Evolutionary conservation across 2,113 vertebrate species (phyloP), one percentile per base, ranked within the genome.

Genomic region (Artemisiospiza belli): DNA sequence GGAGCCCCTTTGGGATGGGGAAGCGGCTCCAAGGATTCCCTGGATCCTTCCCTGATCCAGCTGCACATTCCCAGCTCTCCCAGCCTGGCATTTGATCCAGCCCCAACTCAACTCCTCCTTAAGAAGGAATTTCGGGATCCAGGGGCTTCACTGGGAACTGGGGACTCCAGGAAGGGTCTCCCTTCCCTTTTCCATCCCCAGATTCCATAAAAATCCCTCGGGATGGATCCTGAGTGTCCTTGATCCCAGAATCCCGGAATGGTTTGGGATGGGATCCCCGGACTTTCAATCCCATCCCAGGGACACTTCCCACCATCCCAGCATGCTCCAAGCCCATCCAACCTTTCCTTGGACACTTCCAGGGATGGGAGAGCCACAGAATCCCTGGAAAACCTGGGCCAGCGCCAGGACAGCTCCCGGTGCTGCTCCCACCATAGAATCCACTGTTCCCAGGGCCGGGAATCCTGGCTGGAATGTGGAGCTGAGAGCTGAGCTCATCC

Each of bases 111-210:
- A 14, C 41, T 41, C 41, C 41, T 41, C 41, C 7, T 9, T 0
- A 1, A 5, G 68, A 35, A 35, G 54, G 54, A 58, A 30, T 58
- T 58, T 35, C 0, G 1, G 72, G 10, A 59, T 12, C 13, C 5
- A 28, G 31, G 24, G 5, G 1, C 0, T 28, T 73, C 64, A 0
- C 31, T 14, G 31, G 64, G 44, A n/a, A 25, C 4, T n/a, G 0
- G 1, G 43, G 44, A n/a, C 43, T n/a, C 64, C 44, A 19, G 64
- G 22, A 5, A 67, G 43, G 44, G 16, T 67, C 44, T 47, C 44
- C 33, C 23, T 67, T 47, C 66, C 33, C 33, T 49, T 68, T 35
- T 11, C 33, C 27, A 30, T 22, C 25, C n/a, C 27, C 0, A 0
- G 21, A 22, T 70, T 31, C 68, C 47, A 39, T 17, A 12, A 31